Evolutionary conservation across 2,797 vertebrate genomes (phyloP), one percentile per base, ranked within the genome.

Genomic region (Lagodon rhomboides): DNA sequence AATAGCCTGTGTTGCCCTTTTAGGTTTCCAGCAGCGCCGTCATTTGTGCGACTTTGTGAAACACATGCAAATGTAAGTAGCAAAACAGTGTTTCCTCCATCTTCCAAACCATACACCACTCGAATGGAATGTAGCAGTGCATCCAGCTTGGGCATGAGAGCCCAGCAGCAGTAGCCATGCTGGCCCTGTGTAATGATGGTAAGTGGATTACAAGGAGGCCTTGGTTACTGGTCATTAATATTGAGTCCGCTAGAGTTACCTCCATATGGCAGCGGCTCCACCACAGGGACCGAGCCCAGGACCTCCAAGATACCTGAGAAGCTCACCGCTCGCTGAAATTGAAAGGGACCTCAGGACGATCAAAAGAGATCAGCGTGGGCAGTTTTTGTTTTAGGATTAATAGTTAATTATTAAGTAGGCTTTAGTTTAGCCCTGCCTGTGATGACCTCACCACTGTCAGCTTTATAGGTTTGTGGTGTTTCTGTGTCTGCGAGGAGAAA

Each of bases 141-240:
- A 51, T 89, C 90, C 90, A 92, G 88, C 90, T 89, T 77, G 84
- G 84, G 70, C 75, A 64, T 62, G 73, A 85, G 87, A 85, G 85
- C 80, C 85, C 84, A 78, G 82, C 76, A 91, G 88, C 86, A 85
- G 84, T 80, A 88, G 82, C 85, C 84, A 78, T 20, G 54, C 81
- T 83, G 85, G 93, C 90, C 89, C 70, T 15, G 71, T 77, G 80
- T 91, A 91, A 91, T 89, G 89, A 90, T 22, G 75, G 10, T 92
- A 91, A 93, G 89, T 89, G 86, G 88, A 93, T 93, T 92, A 91
- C 87, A 88, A 92, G 87, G 70, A 90, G 85, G 87, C 84, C 83
- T 84, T 61, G 86, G 89, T 91, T 89, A 86, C 71, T 86, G 86
- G 87, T 89, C 86, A 87, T 87, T 91, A 89, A 88, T 88, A 85